Evolutionary conservation across 53 echinoderm and acorn worm genomes (phyloP).

Genomic region (Mesocentrotus franciscanus): DNA sequence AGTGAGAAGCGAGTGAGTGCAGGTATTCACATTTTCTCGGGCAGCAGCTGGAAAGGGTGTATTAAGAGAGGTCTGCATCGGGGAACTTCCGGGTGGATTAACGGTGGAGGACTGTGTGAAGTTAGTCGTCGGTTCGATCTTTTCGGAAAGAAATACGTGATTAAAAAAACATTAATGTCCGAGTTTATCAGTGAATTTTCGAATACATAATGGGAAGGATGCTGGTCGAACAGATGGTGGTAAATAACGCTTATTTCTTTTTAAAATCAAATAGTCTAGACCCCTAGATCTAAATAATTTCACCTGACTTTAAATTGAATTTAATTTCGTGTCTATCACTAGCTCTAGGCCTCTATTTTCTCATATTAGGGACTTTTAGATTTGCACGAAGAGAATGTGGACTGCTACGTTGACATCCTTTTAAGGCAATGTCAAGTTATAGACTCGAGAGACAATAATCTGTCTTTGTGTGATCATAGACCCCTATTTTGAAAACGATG

Average conservation of each 20-base stretch:
- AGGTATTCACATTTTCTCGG: neutral
- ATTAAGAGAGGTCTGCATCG: neutral
- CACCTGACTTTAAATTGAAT: no score
- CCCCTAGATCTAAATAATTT: no score
- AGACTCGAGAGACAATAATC: no score
- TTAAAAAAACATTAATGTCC: neutral
- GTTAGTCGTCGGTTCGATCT: neutral
- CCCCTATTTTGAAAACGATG: no score
- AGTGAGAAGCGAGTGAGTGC: neutral
- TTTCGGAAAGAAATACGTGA: neutral
- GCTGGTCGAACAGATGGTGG: constrained; percentile 28
- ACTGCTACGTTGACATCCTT: no score
- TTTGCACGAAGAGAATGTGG: no score
- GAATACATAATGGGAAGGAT: neutral
- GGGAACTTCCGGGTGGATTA: constrained; percentile 50
- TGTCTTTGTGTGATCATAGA: no score
- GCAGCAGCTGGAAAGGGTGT: constrained; percentile 47
- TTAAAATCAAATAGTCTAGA: no score
- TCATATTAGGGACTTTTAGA: no score
- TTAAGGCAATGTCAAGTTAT: no score
- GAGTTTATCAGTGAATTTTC: constrained; percentile 14
- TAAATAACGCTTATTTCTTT: neutral
- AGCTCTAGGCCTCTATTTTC: no score
- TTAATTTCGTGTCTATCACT: no score
- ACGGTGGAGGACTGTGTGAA: neutral